Conservation (phyloP, 2,888 invertebrate genomes). For the Lydus trimaculatus region DNA sequence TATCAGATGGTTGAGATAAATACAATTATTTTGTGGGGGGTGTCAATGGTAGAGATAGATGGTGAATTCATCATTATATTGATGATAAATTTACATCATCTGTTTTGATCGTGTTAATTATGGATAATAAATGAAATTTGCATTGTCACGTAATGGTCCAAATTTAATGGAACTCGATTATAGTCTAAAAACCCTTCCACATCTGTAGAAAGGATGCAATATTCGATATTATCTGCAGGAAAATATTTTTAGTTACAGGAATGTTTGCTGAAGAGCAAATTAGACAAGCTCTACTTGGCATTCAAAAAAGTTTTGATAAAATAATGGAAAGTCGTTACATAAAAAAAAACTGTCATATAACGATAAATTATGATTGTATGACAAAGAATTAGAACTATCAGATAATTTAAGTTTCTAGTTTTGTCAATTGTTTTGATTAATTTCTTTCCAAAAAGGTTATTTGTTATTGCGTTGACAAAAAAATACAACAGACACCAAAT, state of each 20-base stretch:
- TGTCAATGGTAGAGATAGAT: constrained; percentile 4
- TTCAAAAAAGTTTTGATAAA: background rate
- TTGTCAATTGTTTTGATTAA: constrained; percentile 1
- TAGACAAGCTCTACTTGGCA: background rate
- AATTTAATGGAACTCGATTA: too few relatives aligned
- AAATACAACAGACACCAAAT: background rate
- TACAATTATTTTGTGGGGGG: background rate
- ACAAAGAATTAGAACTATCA: constrained; percentile 7
- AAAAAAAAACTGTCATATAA: background rate
- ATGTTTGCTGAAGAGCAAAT: too few relatives aligned
- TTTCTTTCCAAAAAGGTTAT: background rate
- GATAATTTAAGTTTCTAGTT: background rate
- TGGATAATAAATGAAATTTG: constrained; percentile 17
- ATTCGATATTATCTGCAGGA: too few relatives aligned
- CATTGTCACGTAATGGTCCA: background rate
- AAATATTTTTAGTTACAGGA: too few relatives aligned
- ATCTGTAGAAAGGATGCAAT: too few relatives aligned
- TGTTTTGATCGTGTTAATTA: constrained; percentile 5
- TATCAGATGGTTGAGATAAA: constrained; percentile 19
- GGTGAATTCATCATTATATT: constrained; percentile 20
- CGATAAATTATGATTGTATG: background rate
- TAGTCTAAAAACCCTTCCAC: too few relatives aligned
- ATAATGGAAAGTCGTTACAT: background rate
- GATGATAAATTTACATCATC: constrained; percentile 21
- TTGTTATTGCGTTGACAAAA: background rate